Percentiles rank a stretch among this genome's conserved stretches.
phyloP scores from a whole-genome alignment of 2,797 vertebrate genomes.

The Nannoperca australis region DNA sequence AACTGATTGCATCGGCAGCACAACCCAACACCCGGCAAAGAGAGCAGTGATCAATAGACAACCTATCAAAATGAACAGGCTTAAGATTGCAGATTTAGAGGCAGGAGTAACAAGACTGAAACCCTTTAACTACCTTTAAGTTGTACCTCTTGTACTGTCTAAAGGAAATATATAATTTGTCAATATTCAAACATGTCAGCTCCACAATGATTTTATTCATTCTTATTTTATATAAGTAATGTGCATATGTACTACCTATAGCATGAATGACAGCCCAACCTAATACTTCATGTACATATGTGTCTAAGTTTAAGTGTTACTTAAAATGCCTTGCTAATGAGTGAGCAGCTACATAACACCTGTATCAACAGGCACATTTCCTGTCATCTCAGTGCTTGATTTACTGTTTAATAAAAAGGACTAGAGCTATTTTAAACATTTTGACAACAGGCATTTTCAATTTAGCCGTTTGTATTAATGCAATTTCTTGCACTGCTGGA shows the following conservation, averaged over 20 bases:
- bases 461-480: slow-evolving; percentile 45
- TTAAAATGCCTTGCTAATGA: slow-evolving; percentile 2
- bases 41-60: slow-evolving; percentile 75
- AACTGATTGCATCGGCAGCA: slow-evolving; percentile 75
- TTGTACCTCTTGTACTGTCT: slow-evolving; percentile 8
- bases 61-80: slow-evolving; percentile 64
- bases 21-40: slow-evolving; percentile 60
- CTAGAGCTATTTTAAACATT: slow-evolving; percentile 49
- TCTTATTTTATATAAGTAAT: background rate
- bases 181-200: background rate
- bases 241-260: background rate
- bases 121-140: slow-evolving; percentile 67
- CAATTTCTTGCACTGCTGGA: slow-evolving; percentile 67
- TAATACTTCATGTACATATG: background rate
- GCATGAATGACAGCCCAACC: background rate
- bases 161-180: slow-evolving; percentile 6
- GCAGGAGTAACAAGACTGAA: slow-evolving; percentile 44
- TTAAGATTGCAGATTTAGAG: slow-evolving; percentile 72
- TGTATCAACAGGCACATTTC: slow-evolving; percentile 31
- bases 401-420: slow-evolving; percentile 36
- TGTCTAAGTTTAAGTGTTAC: slow-evolving; percentile 22
- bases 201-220: background rate
- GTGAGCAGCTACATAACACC: slow-evolving; percentile 12
- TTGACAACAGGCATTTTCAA: slow-evolving; percentile 50
- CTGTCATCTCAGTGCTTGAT: slow-evolving; percentile 28